These are phyloP conservation scores for Eupithecia inturbata DNA, from an alignment of 2,888 invertebrate species.

Conservation along the genomic window DNA sequence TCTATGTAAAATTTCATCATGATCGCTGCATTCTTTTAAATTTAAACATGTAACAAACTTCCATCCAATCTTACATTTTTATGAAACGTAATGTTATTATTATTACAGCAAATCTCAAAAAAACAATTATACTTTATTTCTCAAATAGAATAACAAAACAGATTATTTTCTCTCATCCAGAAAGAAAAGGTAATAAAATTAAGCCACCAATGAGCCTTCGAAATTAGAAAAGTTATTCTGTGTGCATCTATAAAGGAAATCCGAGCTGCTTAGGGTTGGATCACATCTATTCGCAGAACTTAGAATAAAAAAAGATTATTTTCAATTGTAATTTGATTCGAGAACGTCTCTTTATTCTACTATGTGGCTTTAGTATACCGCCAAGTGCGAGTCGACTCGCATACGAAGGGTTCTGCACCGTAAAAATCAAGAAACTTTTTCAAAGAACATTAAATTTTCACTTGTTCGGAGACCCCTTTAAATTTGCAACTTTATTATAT, in stretches of 20 bases:
- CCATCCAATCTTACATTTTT: neutral
- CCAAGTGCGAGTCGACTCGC: too few relatives aligned
- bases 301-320: too few relatives aligned
- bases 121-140: slow-evolving; percentile 9
- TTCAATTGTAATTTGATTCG: too few relatives aligned
- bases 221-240: slow-evolving; percentile 44
- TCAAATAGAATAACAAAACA: slow-evolving; percentile 17
- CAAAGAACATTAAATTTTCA: too few relatives aligned
- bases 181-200: slow-evolving; percentile 29
- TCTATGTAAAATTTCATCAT: too few relatives aligned
- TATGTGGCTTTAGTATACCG: too few relatives aligned
- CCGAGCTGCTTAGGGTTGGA: slow-evolving; percentile 21
- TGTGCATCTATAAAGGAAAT: slow-evolving; percentile 41
- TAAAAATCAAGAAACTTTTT: too few relatives aligned
- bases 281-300: neutral
- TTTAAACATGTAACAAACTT: neutral
- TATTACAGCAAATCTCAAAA: neutral
- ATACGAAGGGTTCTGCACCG: too few relatives aligned
- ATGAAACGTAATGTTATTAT: neutral
- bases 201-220: slow-evolving; percentile 32
- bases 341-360: neutral
- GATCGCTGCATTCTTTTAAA: neutral
- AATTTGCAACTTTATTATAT: too few relatives aligned
- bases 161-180: slow-evolving; percentile 16
- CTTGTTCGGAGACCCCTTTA: too few relatives aligned